Base-by-base conservation (phyloP, 2,113 vertebrate genomes). In the Electrona antarctica region DNA sequence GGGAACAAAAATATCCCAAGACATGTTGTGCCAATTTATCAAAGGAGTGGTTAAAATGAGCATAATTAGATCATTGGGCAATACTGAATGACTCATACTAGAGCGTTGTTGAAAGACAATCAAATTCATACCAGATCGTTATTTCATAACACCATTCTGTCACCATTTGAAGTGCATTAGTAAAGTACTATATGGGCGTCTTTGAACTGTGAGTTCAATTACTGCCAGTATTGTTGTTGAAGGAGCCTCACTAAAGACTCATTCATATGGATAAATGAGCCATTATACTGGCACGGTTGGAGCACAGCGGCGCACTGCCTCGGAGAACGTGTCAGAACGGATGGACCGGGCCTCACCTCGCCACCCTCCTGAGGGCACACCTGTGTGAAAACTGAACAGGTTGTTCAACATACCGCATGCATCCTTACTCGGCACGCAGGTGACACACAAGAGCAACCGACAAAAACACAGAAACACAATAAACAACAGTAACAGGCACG, bases 301-400 rank as follows among this genome's bases (percentile, higher is more conserved):
- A 41, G 33, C 33, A 41, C 5, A 1, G 33, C 14, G 14, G 14
- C 57, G n/a, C 49, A 1, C 21, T 61, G 56, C 45, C 48, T 61
- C 63, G 75, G 8, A 59, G 69, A 68, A 28, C 9, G 8, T 46
- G 65, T 58, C 10, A 28, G 12, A 69, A 62, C 3, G 29, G 69
- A 79, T 62, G 69, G 46, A 67, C 64, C 28, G 50, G 55, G 55
- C 4, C 21, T 56, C 59, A 8, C 45, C 47, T 61, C 12, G 10
- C 63, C 54, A 6, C 48, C 33, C 64, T 67, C 59, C 52, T 48
- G 59, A 45, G 63, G 79, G 63, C 84, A 67, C 83, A 85, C 81
- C 80, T 84, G 74, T 66, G 49, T 57, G 6, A 81, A 78, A 33
- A 11, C 65, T 45, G 41, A 91, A 92, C 91, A 88, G 87, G 91